These are phyloP conservation scores for Pterophyllum scalare DNA, from an alignment of 2,113 vertebrate species.

Conservation along the genomic window DNA sequence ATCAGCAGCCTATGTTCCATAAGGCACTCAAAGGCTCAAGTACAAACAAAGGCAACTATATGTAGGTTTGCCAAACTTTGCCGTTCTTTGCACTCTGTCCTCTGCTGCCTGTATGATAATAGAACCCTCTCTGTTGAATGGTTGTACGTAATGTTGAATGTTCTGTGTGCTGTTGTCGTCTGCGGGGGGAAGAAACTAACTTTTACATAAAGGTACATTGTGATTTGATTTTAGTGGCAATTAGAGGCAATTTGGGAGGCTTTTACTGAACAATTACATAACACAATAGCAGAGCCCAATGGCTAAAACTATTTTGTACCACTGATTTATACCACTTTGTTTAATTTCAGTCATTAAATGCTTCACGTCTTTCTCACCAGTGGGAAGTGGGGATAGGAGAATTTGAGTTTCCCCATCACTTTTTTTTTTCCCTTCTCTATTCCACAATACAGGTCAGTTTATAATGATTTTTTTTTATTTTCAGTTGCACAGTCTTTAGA, in stretches of 20 bases:
- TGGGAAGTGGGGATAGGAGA: background rate
- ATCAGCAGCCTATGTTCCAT: constrained; percentile 56
- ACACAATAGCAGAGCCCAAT: background rate
- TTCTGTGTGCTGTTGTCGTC: background rate
- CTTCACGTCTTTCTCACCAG: background rate
- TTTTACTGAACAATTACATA: background rate
- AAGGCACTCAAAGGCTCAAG: constrained; percentile 53
- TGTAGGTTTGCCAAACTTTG: constrained; percentile 28
- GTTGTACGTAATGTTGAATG: no score
- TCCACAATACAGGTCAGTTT: background rate
- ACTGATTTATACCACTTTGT: constrained; percentile 1
- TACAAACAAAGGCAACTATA: constrained; percentile 49
- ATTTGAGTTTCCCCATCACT: background rate
- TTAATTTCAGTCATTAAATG: constrained; percentile 11
- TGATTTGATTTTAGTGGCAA: background rate
- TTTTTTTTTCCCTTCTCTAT: background rate
- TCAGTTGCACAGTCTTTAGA: constrained; percentile 11
- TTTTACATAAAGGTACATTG: background rate
- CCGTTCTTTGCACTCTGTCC: constrained; percentile 5
- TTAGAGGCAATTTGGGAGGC: background rate
- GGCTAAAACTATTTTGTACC: constrained; percentile 5
- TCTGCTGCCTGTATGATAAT: constrained; percentile 4
- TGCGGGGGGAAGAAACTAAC: background rate
- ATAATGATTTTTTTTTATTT: background rate
- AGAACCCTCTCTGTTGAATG: background rate